phyloP scores from a whole-genome alignment of 2,797 vertebrate genomes.

The Myripristis murdjan region DNA sequence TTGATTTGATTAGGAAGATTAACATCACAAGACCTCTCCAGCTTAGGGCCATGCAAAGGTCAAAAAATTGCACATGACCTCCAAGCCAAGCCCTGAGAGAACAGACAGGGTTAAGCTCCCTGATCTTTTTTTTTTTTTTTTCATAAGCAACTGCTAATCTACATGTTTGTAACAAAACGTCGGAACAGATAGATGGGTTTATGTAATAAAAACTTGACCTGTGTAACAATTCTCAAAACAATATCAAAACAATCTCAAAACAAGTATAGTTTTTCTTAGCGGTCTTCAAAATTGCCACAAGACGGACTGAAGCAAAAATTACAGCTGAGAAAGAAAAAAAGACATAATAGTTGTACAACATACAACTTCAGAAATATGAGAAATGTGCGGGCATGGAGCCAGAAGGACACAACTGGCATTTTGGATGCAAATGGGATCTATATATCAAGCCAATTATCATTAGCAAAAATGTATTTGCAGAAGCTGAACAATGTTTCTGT shows the following conservation, averaged over 20 bases:
- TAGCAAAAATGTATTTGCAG: neutral
- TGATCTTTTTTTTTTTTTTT: neutral
- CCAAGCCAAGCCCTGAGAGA: neutral
- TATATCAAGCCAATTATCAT: neutral
- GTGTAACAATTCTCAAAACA: neutral
- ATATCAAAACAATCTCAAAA: conserved; percentile 6
- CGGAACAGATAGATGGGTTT: neutral
- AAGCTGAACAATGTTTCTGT: neutral
- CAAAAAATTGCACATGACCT: conserved; percentile 26
- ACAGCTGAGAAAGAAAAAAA: neutral
- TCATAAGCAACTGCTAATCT: neutral
- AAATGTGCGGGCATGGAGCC: neutral
- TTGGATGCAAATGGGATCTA: neutral
- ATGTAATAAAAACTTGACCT: neutral
- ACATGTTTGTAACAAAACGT: neutral
- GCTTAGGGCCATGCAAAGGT: neutral
- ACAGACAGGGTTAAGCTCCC: neutral
- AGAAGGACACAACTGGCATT: neutral
- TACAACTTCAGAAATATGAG: neutral
- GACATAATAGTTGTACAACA: conserved; percentile 1
- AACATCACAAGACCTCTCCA: conserved; percentile 50
- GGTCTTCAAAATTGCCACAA: conserved; percentile 10
- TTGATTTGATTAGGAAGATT: conserved; percentile 54
- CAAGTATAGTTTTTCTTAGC: neutral
- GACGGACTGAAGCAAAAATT: conserved; percentile 1